Evolutionary conservation across 35 echinoderm and acorn worm genomes (phyloP).

Genomic region (Chiridota heheva): DNA sequence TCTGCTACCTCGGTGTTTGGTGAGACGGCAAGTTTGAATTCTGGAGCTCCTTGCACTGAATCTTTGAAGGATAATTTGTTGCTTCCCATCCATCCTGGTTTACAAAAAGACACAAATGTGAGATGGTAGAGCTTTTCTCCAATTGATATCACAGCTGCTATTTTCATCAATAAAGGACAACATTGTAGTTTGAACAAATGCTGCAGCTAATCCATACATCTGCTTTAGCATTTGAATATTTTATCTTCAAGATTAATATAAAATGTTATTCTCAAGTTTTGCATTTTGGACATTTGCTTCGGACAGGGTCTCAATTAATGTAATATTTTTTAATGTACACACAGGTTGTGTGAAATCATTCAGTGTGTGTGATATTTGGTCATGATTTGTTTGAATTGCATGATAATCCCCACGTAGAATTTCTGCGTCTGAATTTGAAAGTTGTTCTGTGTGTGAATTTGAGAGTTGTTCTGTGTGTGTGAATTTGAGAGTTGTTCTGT

Average conservation of each 20-base stretch:
- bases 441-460: no score
- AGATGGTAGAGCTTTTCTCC: neutral
- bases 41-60: conserved; percentile 55
- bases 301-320: no score
- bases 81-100: conserved; percentile 67
- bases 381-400: no score
- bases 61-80: conserved; percentile 64
- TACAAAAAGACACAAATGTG: conserved; percentile 16
- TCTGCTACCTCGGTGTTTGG: conserved; percentile 52
- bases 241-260: neutral
- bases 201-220: neutral
- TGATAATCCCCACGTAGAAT: no score
- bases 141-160: neutral
- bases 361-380: no score
- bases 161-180: neutral
- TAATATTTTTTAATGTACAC: no score
- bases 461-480: no score
- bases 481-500: no score
- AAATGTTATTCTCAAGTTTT: neutral
- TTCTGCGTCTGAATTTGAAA: no score
- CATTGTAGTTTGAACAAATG: neutral
- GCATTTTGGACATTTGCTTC: no score
- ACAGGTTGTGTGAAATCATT: no score
- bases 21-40: conserved; percentile 75
- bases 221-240: neutral